Percentiles rank a stretch among this genome's conserved stretches.
These are phyloP conservation scores for Sminthurides bifidus DNA, from an alignment of 1,140 invertebrate genomes.

Conservation along the genomic window DNA sequence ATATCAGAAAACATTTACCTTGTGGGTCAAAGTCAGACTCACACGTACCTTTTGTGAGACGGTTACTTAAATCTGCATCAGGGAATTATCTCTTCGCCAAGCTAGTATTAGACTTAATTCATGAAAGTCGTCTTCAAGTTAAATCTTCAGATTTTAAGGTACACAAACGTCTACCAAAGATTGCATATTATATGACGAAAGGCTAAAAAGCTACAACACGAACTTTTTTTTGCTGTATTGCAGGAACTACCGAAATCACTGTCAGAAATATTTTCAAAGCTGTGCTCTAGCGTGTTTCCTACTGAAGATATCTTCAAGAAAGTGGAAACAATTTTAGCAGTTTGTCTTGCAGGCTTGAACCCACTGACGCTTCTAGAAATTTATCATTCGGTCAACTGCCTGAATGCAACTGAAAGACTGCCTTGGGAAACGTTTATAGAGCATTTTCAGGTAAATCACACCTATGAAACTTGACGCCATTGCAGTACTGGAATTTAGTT, in stretches of 20 bases:
- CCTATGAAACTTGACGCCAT: background rate
- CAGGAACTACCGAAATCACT: constrained; percentile 71
- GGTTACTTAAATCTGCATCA: constrained; percentile 59
- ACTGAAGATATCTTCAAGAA: constrained; percentile 81
- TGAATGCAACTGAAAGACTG: constrained; percentile 59
- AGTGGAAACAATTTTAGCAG: constrained; percentile 65
- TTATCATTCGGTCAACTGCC: constrained; percentile 82
- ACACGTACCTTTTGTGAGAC: constrained; percentile 47
- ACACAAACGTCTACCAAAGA: background rate
- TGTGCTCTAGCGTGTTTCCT: constrained; percentile 87
- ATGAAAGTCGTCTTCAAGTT: constrained; percentile 80
- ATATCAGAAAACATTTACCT: constrained; percentile 29
- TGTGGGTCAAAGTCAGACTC: constrained; percentile 42
- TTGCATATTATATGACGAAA: background rate
- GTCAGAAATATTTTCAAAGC: constrained; percentile 80
- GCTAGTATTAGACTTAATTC: constrained; percentile 83
- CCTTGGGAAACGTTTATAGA: constrained; percentile 83
- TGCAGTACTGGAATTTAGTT: background rate
- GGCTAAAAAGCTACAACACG: background rate
- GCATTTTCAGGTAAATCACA: constrained; percentile 53
- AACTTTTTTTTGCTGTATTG: constrained; percentile 19
- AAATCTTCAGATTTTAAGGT: constrained; percentile 88
- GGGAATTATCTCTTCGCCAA: constrained; percentile 87
- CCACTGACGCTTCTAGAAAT: constrained; percentile 82
- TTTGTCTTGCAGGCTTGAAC: constrained; percentile 78